These are phyloP conservation scores for Eremophila alpestris DNA, from an alignment of 2,797 vertebrate genomes.

Conservation along the genomic window DNA sequence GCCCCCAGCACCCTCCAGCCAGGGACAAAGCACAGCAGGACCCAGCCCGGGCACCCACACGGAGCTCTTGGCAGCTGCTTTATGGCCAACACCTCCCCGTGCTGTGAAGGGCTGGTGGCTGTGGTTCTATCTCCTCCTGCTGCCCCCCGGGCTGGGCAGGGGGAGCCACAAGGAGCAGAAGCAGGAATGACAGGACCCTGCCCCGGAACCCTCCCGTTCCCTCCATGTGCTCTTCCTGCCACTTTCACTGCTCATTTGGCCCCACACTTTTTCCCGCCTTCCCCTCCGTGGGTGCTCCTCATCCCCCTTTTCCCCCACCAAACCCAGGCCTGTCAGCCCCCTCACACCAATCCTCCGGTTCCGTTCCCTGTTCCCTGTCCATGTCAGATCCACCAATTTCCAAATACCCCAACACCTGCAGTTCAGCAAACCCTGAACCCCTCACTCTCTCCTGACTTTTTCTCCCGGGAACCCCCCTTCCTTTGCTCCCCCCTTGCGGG, in stretches of 20 bases:
- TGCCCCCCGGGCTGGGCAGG: accelerated
- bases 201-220: accelerated
- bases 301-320: background rate
- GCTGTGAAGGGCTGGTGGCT: background rate
- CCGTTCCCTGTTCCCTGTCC: background rate
- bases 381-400: background rate
- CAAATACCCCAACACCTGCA: background rate
- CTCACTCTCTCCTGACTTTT: accelerated
- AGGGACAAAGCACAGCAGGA: background rate
- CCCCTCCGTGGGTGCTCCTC: background rate
- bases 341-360: accelerated
- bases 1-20: background rate
- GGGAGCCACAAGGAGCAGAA: background rate
- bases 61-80: background rate
- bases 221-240: background rate
- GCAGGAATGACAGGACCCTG: background rate
- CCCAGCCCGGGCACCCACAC: accelerated
- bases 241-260: background rate
- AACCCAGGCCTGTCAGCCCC: background rate
- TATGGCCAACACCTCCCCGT: accelerated
- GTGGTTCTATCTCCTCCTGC: accelerated
- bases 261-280: background rate
- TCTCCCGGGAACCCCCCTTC: too few relatives aligned
- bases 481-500: background rate
- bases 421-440: background rate